These are phyloP conservation scores for Epirrita christyi DNA, from an alignment of 2,888 invertebrate genomes.

Conservation along the genomic window DNA sequence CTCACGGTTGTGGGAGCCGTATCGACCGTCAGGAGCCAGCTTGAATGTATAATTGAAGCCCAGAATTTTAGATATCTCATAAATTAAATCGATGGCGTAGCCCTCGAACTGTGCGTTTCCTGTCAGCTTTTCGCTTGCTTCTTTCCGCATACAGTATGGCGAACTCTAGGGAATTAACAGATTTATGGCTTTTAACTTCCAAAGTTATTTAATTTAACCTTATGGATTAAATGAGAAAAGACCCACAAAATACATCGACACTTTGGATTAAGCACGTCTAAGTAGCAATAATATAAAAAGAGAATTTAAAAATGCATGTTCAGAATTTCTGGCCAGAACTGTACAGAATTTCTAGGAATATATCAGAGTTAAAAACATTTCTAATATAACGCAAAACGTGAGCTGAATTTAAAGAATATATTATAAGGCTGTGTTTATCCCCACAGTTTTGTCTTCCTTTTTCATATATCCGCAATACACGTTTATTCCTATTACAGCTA, in stretches of 20 bases:
- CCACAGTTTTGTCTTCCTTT: constrained; percentile 43
- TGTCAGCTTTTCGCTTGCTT: constrained; percentile 91
- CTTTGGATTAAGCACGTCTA: background rate
- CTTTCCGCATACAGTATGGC: constrained; percentile 98
- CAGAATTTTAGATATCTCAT: constrained; percentile 94
- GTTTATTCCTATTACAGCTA: constrained; percentile 32
- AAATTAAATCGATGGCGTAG: constrained; percentile 96
- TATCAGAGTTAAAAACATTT: constrained; percentile 20
- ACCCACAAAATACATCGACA: background rate
- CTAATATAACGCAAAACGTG: constrained; percentile 35
- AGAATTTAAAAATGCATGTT: constrained; percentile 3
- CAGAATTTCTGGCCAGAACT: background rate
- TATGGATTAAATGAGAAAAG: background rate
- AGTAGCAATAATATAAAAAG: background rate
- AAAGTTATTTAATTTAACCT: constrained; percentile 39
- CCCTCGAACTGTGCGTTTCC: constrained; percentile 98
- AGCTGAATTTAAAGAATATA: constrained; percentile 41
- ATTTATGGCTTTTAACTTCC: constrained; percentile 27
- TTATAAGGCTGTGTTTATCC: constrained; percentile 31
- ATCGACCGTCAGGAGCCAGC: constrained; percentile 93
- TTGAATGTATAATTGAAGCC: constrained; percentile 95
- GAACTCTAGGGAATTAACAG: constrained; percentile 88
- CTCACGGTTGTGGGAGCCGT: constrained; percentile 92
- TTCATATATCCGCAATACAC: constrained; percentile 33
- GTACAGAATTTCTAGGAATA: background rate